Base-by-base conservation (phyloP, 2,113 vertebrate genomes). In the Octodon degus region DNA sequence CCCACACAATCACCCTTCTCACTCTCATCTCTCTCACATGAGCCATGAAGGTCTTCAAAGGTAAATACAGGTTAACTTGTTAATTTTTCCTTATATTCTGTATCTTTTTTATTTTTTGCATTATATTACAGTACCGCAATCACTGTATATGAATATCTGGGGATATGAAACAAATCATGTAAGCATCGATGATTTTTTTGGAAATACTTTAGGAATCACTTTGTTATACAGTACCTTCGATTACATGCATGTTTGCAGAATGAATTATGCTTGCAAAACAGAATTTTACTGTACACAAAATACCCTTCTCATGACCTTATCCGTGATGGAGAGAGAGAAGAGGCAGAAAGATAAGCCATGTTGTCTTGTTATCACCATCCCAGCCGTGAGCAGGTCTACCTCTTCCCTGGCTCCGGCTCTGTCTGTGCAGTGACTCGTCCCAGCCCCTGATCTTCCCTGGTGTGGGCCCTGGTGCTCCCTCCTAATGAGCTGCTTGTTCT, bases 391-490 rank as follows among this genome's bases (percentile, higher is more conserved):
- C 13, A 17, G 1, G 2, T 24, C 32, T 82, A 81, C 40, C 14
- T 76, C 30, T 24, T 27, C 4, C 4, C 30, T 11, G 13, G 8
- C 2, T 47, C 13, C 9, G 37, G 83, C 27, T 27, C 37, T 1
- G 37, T 4, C 19, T 2, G 7, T 0, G 1, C 2, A 30, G 2
- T 7, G 37, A 19, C 13, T 76, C 40, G 40, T n/a, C n/a, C n/a
- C 53, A 37, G 50, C 0, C 30, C 58, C 37, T 65, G 7, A 1
- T 27, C 47, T 70, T 22, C 53, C 20, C 32, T 19, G 34, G 10
- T 0, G 7, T 14, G 34, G 5, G 12, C 7, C 40, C 25, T 10
- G 9, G 1, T 0, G 0, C 8, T 6, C n/a, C n/a, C 16, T 25
- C 5, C 8, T 7, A 47, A 16, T 2, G 20, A 4, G 1, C 2